Conservation (phyloP, 1,140 invertebrate species). For the Zelostemma sp. region DNA sequence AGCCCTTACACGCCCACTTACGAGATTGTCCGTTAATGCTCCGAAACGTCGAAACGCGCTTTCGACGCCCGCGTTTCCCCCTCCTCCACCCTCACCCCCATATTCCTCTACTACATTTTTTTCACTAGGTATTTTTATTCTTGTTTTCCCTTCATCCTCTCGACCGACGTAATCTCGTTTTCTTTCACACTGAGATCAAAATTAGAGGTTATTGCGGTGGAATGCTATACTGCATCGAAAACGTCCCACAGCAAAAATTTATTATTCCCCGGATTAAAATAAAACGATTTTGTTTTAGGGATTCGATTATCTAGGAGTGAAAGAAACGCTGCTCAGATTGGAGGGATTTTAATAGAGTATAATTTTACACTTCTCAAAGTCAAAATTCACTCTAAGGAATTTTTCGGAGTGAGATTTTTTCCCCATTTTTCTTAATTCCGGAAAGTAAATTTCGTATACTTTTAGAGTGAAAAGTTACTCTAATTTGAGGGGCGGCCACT, state of each 20-base stretch:
- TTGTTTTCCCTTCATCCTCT: conserved; percentile 5
- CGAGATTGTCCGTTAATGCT: conserved; percentile 68
- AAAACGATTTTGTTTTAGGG: too few species aligned
- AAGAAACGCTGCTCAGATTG: too few species aligned
- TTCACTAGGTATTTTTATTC: conserved; percentile 20
- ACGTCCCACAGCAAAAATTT: neutral
- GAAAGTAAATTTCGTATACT: too few species aligned
- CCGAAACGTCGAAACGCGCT: conserved; percentile 61
- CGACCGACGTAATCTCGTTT: neutral
- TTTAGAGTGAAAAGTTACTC: too few species aligned
- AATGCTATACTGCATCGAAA: neutral
- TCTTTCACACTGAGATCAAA: conserved; percentile 9
- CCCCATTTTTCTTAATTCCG: too few species aligned
- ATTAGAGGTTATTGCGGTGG: conserved; percentile 5
- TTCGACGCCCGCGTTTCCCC: conserved; percentile 48
- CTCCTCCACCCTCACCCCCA: conserved; percentile 4
- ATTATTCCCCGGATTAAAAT: neutral
- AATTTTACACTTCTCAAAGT: too few species aligned
- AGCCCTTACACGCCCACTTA: conserved; percentile 69
- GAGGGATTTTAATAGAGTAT: too few species aligned
- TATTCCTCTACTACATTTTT: conserved; percentile 15
- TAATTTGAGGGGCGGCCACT: too few species aligned
- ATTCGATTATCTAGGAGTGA: too few species aligned
- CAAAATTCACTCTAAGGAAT: too few species aligned
- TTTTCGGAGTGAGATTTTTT: too few species aligned